A percentile compares a stretch with the other conserved stretches of the same genome.
Conservation (phyloP, 92 coral and sea anemone genomes). For the Diadumene lineata region DNA sequence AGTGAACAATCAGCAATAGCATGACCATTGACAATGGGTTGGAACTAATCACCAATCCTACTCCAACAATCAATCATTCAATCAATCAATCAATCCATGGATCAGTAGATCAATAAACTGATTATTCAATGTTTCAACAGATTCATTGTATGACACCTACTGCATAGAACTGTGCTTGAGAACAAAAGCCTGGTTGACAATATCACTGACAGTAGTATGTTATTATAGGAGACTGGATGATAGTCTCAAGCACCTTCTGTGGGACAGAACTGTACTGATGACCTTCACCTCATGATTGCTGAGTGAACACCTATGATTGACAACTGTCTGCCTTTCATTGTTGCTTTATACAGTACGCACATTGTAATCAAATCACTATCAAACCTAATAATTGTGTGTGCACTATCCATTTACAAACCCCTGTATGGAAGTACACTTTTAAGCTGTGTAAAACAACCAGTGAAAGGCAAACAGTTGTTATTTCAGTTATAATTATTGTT, state of each 20-base stretch:
- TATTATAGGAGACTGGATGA: no score
- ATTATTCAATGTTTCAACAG: no score
- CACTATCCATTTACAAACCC: background rate
- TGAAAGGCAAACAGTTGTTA: background rate
- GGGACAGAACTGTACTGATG: slow-evolving; percentile 9
- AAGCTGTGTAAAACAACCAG: background rate
- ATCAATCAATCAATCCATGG: no score
- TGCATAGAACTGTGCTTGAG: no score
- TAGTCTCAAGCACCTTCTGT: background rate
- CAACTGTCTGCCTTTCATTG: background rate
- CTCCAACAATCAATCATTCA: no score
- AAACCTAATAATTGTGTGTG: background rate
- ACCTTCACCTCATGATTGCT: background rate
- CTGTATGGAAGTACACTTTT: background rate
- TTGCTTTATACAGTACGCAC: background rate
- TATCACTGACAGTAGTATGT: no score
- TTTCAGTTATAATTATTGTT: background rate
- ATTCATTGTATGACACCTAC: no score
- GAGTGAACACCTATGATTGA: slow-evolving; percentile 1
- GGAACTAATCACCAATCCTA: no score
- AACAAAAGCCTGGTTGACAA: no score
- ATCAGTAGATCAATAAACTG: no score
- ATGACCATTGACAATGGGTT: background rate
- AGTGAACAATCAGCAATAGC: background rate
- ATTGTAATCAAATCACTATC: background rate